Evolutionary conservation across 2,888 invertebrate genomes (phyloP).

Genomic region (Conops quadrifasciatus): DNA sequence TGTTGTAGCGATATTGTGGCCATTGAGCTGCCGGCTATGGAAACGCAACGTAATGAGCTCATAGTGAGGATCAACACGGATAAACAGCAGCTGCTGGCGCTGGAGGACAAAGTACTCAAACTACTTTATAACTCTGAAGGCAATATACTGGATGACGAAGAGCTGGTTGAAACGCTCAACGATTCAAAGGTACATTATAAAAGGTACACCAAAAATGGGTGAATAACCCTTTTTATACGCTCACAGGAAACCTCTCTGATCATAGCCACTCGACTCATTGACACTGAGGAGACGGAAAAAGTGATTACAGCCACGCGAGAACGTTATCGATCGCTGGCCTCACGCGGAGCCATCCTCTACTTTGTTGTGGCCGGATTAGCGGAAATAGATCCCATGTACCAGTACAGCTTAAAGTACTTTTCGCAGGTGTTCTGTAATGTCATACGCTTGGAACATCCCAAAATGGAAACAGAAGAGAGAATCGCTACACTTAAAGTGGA

Average conservation of each 20-base stretch:
- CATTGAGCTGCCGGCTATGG: slow-evolving; percentile 87
- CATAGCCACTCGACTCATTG: slow-evolving; percentile 85
- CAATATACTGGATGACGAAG: slow-evolving; percentile 93
- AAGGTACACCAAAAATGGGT: neutral
- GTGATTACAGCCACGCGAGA: slow-evolving; percentile 86
- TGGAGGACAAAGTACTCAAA: slow-evolving; percentile 90
- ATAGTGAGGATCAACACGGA: slow-evolving; percentile 86
- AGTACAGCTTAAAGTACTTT: slow-evolving; percentile 92
- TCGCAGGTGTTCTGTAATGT: slow-evolving; percentile 80
- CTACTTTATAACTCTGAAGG: slow-evolving; percentile 85
- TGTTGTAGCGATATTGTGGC: slow-evolving; percentile 75
- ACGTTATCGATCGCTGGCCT: slow-evolving; percentile 85
- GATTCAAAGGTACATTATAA: slow-evolving; percentile 59
- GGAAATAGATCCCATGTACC: slow-evolving; percentile 95
- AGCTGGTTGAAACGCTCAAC: slow-evolving; percentile 80
- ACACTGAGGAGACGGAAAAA: slow-evolving; percentile 87
- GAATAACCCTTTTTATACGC: slow-evolving; percentile 35
- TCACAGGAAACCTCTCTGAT: slow-evolving; percentile 85
- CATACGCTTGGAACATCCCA: slow-evolving; percentile 78
- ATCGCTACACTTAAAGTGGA: slow-evolving; percentile 76
- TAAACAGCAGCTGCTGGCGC: slow-evolving; percentile 81
- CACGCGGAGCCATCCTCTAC: slow-evolving; percentile 87
- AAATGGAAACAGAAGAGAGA: slow-evolving; percentile 72
- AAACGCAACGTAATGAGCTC: slow-evolving; percentile 81
- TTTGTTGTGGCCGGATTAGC: slow-evolving; percentile 89